Base-by-base conservation (phyloP, 1,140 invertebrate genomes). In the Caerostris darwini region DNA sequence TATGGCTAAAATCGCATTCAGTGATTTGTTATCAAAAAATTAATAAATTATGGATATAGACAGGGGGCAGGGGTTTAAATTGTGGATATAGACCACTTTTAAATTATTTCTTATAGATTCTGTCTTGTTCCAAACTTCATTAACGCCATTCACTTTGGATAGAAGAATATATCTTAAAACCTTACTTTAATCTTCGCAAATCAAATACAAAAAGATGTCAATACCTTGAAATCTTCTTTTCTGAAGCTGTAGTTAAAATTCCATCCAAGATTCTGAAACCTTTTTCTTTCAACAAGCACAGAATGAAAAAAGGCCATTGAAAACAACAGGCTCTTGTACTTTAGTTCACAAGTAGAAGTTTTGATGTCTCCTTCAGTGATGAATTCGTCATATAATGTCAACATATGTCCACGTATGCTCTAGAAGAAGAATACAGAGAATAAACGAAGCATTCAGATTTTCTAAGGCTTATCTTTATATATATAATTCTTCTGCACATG, bases 181-280 rank as follows among this genome's bases (percentile, higher is more conserved):
- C 34, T 34, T 34, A 71, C n/a, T 8, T 71, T 17, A 14, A 90
- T 90, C n/a, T n/a, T 34, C 34, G 34, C 34, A 34, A 34, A 34
- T 34, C 34, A 77, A 90, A 90, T 86, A 86, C 34, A 86, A 86
- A 57, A 17, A 59, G 34, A 34, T 34, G 8, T 6, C 50, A 82
- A 3, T 95, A 98, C 97, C 96, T 98, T 98, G 96, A 98, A 98
- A 96, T 99, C 98, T 0, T 98, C 97, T 96, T 98, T 98, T 95
- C 98, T 98, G 95, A 98, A 99, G 95, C 98, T 98, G 94, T 96
- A 96, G 7, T 95, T 95, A 90, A 96, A 96, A 95, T 96, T 96
- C 96, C 96, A 96, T 12, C 96, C 96, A n/a, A 96, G 95, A 95
- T 96, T 96, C 34, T 96, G 95, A 95, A 96, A 96, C 94, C 96